Conservation (phyloP, 1,140 invertebrate genomes). For the silkworm (Bombyx mori) region ASM3026992v2 NC_085115.1:11160001-11160500, state of each 20-base stretch:
- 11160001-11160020: too few relatives aligned
- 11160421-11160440: not conserved
- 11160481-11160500: too few relatives aligned
- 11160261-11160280: not conserved
- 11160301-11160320: slow-evolving; percentile 24
- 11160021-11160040: too few relatives aligned
- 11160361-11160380: not conserved
- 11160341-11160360: slow-evolving; percentile 9
- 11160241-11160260: slow-evolving; percentile 1
- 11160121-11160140: too few relatives aligned
- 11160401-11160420: not conserved
- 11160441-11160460: slow-evolving; percentile 7
- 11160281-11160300: slow-evolving; percentile 15
- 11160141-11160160: too few relatives aligned
- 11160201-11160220: slow-evolving; percentile 1
- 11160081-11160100: too few relatives aligned
- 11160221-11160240: slow-evolving; percentile 6
- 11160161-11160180: too few relatives aligned
- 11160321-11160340: slow-evolving; percentile 13
- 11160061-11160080: too few relatives aligned
- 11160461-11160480: not conserved
- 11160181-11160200: not conserved
- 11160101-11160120: too few relatives aligned
- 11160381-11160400: too few relatives aligned
- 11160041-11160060: too few relatives aligned